Percentiles rank a stretch among this genome's conserved stretches.
These are phyloP conservation scores for Caenorhabditis wallacei DNA, from an alignment of 2,888 invertebrate genomes.

Conservation along the genomic window DNA sequence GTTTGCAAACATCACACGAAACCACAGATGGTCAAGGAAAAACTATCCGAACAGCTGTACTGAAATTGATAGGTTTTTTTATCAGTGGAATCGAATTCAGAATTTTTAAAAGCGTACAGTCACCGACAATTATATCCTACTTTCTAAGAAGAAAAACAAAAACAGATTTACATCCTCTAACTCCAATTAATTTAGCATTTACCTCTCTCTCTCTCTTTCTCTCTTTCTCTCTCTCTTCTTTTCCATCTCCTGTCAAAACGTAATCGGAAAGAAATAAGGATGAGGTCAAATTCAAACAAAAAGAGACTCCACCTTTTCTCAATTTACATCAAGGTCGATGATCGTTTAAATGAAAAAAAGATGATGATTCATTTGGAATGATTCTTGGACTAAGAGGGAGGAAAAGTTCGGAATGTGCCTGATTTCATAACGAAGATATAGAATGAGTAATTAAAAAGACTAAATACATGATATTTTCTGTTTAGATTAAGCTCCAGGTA, in stretches of 20 bases:
- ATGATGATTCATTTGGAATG: constrained; percentile 19
- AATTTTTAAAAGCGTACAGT: not conserved
- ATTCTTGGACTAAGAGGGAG: not conserved
- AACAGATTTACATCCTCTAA: not conserved
- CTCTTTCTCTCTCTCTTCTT: too few relatives aligned
- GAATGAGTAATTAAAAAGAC: too few relatives aligned
- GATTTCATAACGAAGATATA: too few relatives aligned
- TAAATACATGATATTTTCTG: too few relatives aligned
- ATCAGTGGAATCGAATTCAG: not conserved
- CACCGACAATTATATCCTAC: too few relatives aligned
- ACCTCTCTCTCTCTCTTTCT: not conserved
- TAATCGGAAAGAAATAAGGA: constrained; percentile 26
- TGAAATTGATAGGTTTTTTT: not conserved
- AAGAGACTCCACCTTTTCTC: constrained; percentile 1
- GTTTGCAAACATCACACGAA: constrained; percentile 19
- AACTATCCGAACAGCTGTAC: not conserved
- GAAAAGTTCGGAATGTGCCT: not conserved
- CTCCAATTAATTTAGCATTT: constrained; percentile 2
- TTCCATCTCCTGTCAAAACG: not conserved
- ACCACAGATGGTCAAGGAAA: constrained; percentile 21
- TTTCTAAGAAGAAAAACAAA: not conserved
- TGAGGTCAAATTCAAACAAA: constrained; percentile 6
- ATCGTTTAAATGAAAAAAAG: constrained; percentile 23
- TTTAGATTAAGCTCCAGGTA: too few relatives aligned
- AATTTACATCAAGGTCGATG: constrained; percentile 42